Evolutionary conservation across 2,888 invertebrate genomes (phyloP).

Genomic region (Pocota personata): DNA sequence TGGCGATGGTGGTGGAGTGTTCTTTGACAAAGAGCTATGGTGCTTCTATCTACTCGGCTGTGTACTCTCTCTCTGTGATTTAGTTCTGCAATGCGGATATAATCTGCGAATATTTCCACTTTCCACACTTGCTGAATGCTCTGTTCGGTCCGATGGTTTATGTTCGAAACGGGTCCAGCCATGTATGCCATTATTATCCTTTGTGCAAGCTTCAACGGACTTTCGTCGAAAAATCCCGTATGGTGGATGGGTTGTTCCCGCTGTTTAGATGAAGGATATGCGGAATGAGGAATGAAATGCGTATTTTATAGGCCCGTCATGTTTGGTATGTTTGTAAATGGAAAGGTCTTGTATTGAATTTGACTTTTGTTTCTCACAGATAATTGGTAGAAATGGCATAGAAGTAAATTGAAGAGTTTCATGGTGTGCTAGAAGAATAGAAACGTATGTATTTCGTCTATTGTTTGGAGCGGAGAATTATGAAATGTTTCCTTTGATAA

Average conservation of each 20-base stretch:
- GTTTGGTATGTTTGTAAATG: background rate
- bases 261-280: slow-evolving; percentile 13
- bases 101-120: slow-evolving; percentile 51
- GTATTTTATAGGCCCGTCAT: slow-evolving; percentile 19
- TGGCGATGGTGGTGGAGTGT: background rate
- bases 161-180: slow-evolving; percentile 22
- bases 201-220: slow-evolving; percentile 36
- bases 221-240: slow-evolving; percentile 20
- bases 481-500: background rate
- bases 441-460: too few species aligned
- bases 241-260: slow-evolving; percentile 4
- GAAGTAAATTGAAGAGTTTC: background rate
- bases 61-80: slow-evolving; percentile 5
- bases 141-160: slow-evolving; percentile 40
- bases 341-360: slow-evolving; percentile 1
- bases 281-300: background rate
- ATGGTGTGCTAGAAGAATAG: too few species aligned
- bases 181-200: slow-evolving; percentile 50
- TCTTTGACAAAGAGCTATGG: slow-evolving; percentile 16
- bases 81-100: slow-evolving; percentile 58
- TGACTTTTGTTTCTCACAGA: background rate
- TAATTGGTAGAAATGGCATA: background rate
- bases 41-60: background rate
- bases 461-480: too few species aligned
- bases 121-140: slow-evolving; percentile 46